phyloP scores from a whole-genome alignment of 2,113 vertebrate species.

The Sapajus apella region DNA sequence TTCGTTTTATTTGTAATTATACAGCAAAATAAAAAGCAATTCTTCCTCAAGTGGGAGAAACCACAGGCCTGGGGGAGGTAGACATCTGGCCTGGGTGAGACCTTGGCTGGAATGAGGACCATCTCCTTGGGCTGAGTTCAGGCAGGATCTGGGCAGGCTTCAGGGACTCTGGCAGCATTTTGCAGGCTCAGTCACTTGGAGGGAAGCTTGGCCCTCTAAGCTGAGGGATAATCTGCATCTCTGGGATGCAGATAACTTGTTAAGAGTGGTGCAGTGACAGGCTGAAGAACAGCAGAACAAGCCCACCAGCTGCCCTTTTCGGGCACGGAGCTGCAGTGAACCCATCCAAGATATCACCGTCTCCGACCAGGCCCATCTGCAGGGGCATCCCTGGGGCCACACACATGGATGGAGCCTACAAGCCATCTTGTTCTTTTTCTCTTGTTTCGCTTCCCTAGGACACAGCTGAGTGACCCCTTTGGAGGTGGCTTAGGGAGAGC shows the following conservation, averaged over 20 bases:
- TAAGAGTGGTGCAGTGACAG: constrained; percentile 64
- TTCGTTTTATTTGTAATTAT: constrained; percentile 67
- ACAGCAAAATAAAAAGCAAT: not conserved
- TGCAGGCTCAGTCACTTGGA: not conserved
- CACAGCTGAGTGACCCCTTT: not conserved
- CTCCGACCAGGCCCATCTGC: constrained; percentile 49
- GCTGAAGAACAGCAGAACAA: constrained; percentile 69
- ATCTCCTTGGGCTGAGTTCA: not conserved
- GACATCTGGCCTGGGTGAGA: accelerated
- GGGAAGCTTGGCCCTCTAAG: not conserved
- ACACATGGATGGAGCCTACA: not conserved
- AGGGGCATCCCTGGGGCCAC: constrained; percentile 41
- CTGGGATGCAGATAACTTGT: constrained; percentile 50
- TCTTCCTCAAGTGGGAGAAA: constrained; percentile 7
- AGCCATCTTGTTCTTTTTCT: not conserved
- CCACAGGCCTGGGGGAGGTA: not conserved
- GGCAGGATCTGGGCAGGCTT: not conserved
- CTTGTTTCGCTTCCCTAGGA: constrained; percentile 5
- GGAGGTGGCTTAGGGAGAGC: constrained; percentile 36
- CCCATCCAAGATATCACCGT: constrained; percentile 51
- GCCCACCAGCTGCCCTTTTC: constrained; percentile 58
- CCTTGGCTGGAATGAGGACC: not conserved
- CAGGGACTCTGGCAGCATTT: not conserved
- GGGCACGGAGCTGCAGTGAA: constrained; percentile 50
- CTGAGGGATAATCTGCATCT: constrained; percentile 55